Percentiles rank a stretch among this genome's conserved stretches.
Evolutionary conservation across 2,113 vertebrate genomes (phyloP).

Genomic region (Chaetura pelagica): DNA sequence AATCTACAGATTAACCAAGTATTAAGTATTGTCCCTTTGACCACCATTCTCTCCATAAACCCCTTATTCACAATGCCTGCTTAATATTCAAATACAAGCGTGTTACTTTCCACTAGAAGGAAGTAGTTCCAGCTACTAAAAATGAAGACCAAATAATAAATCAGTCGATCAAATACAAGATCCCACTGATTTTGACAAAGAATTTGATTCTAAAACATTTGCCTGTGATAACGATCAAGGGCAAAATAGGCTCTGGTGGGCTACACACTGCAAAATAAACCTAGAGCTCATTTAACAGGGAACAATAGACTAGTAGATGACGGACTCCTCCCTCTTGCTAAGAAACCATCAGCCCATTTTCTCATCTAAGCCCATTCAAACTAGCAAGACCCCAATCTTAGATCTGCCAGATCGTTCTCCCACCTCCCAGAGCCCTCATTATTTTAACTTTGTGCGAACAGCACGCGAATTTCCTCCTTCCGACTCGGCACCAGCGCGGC

Average conservation of each 20-base stretch:
- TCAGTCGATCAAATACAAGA: neutral
- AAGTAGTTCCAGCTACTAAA: slow-evolving; percentile 7
- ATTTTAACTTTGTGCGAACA: neutral
- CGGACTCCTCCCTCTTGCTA: slow-evolving; percentile 50
- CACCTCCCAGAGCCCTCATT: neutral
- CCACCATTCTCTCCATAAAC: neutral
- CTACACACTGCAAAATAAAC: slow-evolving; percentile 7
- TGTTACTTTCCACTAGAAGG: slow-evolving; percentile 12
- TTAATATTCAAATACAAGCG: slow-evolving; percentile 12
- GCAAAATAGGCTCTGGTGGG: neutral
- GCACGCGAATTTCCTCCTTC: neutral
- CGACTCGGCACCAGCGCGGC: neutral
- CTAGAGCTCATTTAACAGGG: slow-evolving; percentile 37
- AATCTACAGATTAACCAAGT: neutral
- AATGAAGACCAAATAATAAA: neutral
- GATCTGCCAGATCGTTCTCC: neutral
- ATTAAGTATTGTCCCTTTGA: neutral
- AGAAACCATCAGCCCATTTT: slow-evolving; percentile 53
- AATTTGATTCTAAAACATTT: slow-evolving; percentile 3
- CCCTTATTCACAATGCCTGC: slow-evolving; percentile 13
- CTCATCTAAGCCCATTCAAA: neutral
- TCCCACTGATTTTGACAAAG: neutral
- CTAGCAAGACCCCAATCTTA: neutral
- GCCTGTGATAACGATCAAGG: neutral
- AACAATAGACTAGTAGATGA: slow-evolving; percentile 47